Evolutionary conservation across 2,797 vertebrate species (phyloP), one percentile per base, ranked within the genome.

Genomic region (Typhlichthys eigenmanni): DNA sequence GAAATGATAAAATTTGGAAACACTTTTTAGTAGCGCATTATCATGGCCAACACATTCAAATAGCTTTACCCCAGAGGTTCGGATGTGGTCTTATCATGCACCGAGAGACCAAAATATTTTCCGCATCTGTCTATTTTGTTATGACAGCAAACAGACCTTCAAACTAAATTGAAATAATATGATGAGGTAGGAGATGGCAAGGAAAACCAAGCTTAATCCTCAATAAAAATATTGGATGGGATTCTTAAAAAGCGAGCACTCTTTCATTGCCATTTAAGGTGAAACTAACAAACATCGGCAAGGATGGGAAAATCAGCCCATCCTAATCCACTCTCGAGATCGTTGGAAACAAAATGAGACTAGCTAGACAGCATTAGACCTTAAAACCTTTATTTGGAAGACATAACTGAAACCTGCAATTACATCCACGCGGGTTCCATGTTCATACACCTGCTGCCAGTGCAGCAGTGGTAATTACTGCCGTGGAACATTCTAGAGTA

Each of bases 181-280:
- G 38, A 43, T 9, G 7, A 43, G 38, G 38, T 10, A 43, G 5
- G 38, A 43, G 38, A 43, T 43, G 38, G 7, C 38, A 43, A 43
- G 38, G 7, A 43, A 43, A 8, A 43, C 38, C 1, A 43, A 43
- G 38, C 38, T 43, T 43, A 43, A 43, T 43, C 38, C 38, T 43
- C 7, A 43, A 43, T 43, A 43, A 8, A 43, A 43, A 43, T 8
- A 9, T 43, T 43, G 38, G 38, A 43, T 43, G 38, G 38, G 8
- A 43, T 9, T 43, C 38, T 43, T 43, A 8, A 43, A 43, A 7
- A 43, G 6, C 14, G 13, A 16, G 49, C 14, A 2, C 13, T 9
- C 49, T 51, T 14, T 16, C 13, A 0, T 16, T 62, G 75, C 64
- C 75, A 62, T 76, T 79, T 79, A 47, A 64, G 80, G 71, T 1